Evolutionary conservation across 2,797 vertebrate species (phyloP).

Genomic region (Urocyon cinereoargenteus): DNA sequence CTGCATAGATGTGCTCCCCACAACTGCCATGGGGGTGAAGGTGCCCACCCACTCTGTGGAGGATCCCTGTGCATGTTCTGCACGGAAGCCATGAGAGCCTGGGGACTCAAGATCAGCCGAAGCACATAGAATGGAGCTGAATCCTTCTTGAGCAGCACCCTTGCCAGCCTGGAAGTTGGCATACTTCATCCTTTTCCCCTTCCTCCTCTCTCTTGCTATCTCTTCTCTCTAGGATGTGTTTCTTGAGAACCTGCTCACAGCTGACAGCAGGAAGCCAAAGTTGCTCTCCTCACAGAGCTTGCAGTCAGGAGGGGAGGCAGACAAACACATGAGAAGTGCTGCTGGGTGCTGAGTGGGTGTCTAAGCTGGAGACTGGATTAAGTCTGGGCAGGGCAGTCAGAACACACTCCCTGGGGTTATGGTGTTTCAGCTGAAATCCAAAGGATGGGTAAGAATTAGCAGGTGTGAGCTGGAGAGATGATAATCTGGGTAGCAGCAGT

Average conservation of each 20-base stretch:
- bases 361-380: neutral
- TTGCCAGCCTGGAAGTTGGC: neutral
- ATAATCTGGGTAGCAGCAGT: neutral
- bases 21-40: neutral
- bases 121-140: accelerated
- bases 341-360: neutral
- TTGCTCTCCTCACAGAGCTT: neutral
- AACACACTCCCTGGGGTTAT: neutral
- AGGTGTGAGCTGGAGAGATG: neutral
- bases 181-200: neutral
- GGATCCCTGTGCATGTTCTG: neutral
- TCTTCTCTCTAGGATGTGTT: neutral
- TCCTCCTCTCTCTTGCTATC: neutral
- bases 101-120: neutral
- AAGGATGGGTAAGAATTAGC: neutral
- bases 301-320: neutral
- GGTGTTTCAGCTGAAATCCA: neutral
- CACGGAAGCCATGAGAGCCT: neutral
- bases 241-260: neutral
- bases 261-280: neutral
- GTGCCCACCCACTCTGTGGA: neutral
- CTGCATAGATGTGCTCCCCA: neutral
- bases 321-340: neutral
- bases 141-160: neutral
- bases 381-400: neutral